Evolutionary conservation across 2,888 invertebrate genomes (phyloP).

Genomic region (Prosapia bicincta): DNA sequence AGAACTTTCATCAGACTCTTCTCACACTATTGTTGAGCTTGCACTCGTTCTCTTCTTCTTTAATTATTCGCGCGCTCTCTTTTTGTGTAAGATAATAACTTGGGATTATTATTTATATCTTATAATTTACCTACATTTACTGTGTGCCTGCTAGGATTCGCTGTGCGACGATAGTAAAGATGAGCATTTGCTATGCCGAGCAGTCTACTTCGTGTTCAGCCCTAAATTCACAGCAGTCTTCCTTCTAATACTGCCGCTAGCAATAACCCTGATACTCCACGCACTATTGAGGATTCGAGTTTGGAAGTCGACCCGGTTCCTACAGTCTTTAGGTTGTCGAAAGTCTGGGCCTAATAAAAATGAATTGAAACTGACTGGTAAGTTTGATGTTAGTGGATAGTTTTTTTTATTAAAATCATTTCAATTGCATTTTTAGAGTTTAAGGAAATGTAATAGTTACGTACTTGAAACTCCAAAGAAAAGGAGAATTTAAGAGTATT

Average conservation of each 20-base stretch:
- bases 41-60: neutral
- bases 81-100: neutral
- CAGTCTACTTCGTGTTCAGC: neutral
- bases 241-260: neutral
- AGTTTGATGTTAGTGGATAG: neutral
- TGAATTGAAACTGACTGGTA: neutral
- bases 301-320: neutral
- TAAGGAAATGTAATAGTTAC: too few relatives aligned
- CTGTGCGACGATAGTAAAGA: neutral
- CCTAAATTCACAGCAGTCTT: neutral
- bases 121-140: neutral
- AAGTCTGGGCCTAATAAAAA: neutral
- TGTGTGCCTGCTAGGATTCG: neutral
- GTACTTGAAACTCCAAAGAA: too few relatives aligned
- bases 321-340: neutral
- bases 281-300: neutral
- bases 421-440: too few relatives aligned
- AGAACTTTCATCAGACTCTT: too few relatives aligned
- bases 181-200: neutral
- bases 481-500: too few relatives aligned
- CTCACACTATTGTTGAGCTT: neutral
- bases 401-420: neutral
- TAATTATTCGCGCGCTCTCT: neutral
- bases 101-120: neutral
- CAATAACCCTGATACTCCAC: neutral